Base-by-base conservation (phyloP, 2,888 invertebrate genomes). In the Melinopterus prodromus region DNA sequence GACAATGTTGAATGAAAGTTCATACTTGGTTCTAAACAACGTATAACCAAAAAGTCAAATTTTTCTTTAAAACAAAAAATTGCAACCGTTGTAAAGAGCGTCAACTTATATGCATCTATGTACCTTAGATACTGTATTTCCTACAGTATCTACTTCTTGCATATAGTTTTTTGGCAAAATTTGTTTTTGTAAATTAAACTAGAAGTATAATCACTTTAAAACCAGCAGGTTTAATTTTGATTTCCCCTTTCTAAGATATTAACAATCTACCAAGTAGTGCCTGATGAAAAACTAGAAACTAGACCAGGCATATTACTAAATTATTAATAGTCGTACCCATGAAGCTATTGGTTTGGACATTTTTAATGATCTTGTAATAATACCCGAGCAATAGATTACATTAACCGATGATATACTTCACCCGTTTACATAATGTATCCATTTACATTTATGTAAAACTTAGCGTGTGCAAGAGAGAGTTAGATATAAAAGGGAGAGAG, bases 281-380 rank as follows among this genome's bases (percentile, higher is more conserved):
- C 26, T 26, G 53, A 53, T 53, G 53, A 53, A 53, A 53, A 53
- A 53, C 12, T 53, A 12, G 53, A 53, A 53, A 53, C 53, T 53
- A 2, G 1, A 4, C 53, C 53, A 7, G 53, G 53, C 12, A 53
- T 53, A 53, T 53, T 9, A 53, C 53, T 53, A 6, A 53, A 53
- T 53, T 53, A 53, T 53, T 53, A 53, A 53, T 53, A 53, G 12
- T 12, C 53, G 7, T 9, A 9, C 12, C 12, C 53, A 53, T 53
- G 53, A 53, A 53, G 53, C 53, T 53, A 53, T 53, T 53, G 53
- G 53, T 53, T 53, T 53, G 53, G 53, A 53, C 53, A 53, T 53
- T 53, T 53, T 53, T 53, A 53, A 53, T 53, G 53, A 53, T 53
- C 53, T 53, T 53, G 53, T 53, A 53, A 53, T 53, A 53, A 53